Evolutionary conservation across 2,797 vertebrate species (phyloP).

Genomic region (Tinamus major): DNA sequence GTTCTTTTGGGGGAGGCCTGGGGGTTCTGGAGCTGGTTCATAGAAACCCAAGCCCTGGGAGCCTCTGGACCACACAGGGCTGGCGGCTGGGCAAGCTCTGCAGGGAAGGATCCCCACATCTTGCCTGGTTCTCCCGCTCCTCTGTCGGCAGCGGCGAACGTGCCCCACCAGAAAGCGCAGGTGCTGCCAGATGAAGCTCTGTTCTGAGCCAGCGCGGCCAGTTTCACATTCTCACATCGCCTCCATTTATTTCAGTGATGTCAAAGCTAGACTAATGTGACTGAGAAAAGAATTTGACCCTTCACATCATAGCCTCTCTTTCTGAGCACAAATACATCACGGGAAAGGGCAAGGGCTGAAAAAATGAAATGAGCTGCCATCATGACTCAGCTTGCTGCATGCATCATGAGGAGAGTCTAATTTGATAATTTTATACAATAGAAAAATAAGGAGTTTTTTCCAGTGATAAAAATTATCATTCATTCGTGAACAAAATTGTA

Average conservation of each 20-base stretch:
- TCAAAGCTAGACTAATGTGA: not conserved
- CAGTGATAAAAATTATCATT: not conserved
- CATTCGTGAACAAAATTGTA: constrained; percentile 1
- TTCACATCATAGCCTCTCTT: not conserved
- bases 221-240: not conserved
- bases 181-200: not conserved
- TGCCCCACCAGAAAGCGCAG: not conserved
- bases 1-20: not conserved
- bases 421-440: constrained; percentile 3
- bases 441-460: not conserved
- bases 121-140: not conserved
- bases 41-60: constrained; percentile 1
- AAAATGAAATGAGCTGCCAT: not conserved
- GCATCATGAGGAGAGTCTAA: not conserved
- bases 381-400: not conserved
- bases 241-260: not conserved
- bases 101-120: not conserved
- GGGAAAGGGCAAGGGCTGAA: not conserved
- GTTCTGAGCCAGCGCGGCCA: not conserved
- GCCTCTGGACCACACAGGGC: not conserved
- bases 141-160: not conserved
- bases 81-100: not conserved
- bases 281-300: not conserved
- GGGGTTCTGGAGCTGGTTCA: not conserved
- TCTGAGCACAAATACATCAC: not conserved